These are phyloP conservation scores for Leucoraja ocellata DNA, from an alignment of 2,797 vertebrate genomes.

Conservation along the genomic window DNA sequence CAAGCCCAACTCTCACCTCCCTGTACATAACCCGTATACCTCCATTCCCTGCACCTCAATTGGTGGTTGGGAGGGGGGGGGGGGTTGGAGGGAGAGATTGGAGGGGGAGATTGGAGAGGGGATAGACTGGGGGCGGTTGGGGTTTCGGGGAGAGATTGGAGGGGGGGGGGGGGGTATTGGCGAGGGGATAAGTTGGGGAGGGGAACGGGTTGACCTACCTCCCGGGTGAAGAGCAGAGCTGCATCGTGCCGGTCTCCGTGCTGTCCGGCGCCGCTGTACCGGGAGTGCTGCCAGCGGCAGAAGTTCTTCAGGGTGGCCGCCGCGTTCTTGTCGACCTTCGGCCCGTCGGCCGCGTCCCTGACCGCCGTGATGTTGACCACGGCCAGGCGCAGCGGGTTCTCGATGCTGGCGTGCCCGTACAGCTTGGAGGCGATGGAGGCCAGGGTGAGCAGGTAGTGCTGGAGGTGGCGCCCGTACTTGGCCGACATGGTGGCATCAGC, in stretches of 20 bases:
- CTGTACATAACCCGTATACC: too few relatives aligned
- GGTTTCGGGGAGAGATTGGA: too few relatives aligned
- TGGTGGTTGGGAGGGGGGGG: too few relatives aligned
- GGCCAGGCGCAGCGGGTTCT: conserved; percentile 86
- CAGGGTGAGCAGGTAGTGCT: conserved; percentile 89
- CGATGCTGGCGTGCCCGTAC: conserved; percentile 91
- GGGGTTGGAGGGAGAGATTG: too few relatives aligned
- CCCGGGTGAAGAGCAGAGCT: conserved; percentile 93
- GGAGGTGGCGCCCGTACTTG: conserved; percentile 82
- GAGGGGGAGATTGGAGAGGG: too few relatives aligned
- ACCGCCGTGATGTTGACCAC: conserved; percentile 80
- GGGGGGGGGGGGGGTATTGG: too few relatives aligned
- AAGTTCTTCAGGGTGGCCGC: conserved; percentile 90
- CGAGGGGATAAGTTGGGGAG: too few relatives aligned
- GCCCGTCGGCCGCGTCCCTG: conserved; percentile 74
- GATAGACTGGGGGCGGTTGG: too few relatives aligned
- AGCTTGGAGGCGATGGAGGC: conserved; percentile 85
- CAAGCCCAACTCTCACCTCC: too few relatives aligned
- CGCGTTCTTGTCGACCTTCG: conserved; percentile 83
- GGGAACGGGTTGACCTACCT: conserved; percentile 66
- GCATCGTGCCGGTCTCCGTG: conserved; percentile 83
- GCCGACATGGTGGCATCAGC: conserved; percentile 82
- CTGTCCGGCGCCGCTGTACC: conserved; percentile 77
- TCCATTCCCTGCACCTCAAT: too few relatives aligned
- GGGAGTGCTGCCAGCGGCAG: conserved; percentile 96